Conservation (phyloP, 2,797 vertebrate species). For the Syndactyla subalaris region DNA sequence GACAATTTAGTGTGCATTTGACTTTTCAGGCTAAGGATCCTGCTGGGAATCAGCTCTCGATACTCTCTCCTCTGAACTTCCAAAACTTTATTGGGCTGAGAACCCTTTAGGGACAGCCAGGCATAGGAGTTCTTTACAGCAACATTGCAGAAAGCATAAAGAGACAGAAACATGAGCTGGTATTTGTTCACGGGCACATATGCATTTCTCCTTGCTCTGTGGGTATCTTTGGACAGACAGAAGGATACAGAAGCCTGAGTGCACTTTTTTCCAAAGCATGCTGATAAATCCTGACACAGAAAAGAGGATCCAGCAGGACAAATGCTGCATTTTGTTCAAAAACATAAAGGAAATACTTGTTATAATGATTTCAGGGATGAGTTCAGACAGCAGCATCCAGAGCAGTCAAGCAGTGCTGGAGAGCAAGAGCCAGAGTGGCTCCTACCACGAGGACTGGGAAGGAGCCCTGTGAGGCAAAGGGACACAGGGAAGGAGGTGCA, state of each 20-base stretch:
- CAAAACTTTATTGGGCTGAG: not conserved
- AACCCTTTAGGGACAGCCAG: not conserved
- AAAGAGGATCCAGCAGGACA: not conserved
- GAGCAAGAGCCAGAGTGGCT: not conserved
- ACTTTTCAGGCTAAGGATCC: not conserved
- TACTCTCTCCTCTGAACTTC: not conserved
- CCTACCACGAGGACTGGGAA: fast-evolving
- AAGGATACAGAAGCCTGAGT: not conserved
- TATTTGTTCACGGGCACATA: fast-evolving
- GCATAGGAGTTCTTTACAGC: not conserved
- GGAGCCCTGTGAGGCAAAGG: not conserved
- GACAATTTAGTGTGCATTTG: not conserved
- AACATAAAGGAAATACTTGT: not conserved
- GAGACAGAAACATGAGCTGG: not conserved
- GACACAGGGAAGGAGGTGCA: fast-evolving
- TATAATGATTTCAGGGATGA: not conserved
- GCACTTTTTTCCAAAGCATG: not conserved
- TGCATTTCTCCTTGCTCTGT: fast-evolving
- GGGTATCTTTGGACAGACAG: not conserved
- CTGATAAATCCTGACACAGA: not conserved
- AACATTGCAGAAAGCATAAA: not conserved
- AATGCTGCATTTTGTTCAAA: not conserved
- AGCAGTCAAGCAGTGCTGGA: not conserved
- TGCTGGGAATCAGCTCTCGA: not conserved
- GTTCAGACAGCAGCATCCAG: not conserved